phyloP scores from a whole-genome alignment of 2,113 vertebrate genomes.

The Pseudonaja textilis region DNA sequence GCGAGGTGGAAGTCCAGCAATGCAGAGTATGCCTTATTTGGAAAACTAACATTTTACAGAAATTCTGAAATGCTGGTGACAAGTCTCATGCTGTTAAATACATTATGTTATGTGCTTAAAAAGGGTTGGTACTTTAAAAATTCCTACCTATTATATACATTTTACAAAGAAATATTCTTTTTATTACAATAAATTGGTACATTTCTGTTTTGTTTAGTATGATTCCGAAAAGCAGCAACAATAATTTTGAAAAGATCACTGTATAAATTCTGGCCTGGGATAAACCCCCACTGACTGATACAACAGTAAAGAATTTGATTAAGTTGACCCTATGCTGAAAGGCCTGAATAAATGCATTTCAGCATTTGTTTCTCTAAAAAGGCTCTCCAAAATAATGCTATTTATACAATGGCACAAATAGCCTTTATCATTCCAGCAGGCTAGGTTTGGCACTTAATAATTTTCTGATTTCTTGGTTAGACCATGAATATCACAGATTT shows the following conservation, averaged over 20 bases:
- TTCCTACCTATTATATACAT: not conserved
- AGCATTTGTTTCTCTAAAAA: not conserved
- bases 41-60: slow-evolving; percentile 39
- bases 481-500: not conserved
- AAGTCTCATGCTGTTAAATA: not conserved
- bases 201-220: not conserved
- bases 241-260: not conserved
- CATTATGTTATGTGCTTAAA: not conserved
- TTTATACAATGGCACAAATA: not conserved
- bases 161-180: not conserved
- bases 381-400: not conserved
- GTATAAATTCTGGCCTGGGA: not conserved
- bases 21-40: slow-evolving; percentile 54
- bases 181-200: not conserved
- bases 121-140: not conserved
- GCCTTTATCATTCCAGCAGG: not conserved
- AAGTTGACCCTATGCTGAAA: not conserved
- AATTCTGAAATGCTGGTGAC: not conserved
- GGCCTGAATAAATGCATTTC: not conserved
- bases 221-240: not conserved
- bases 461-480: not conserved
- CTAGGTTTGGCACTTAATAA: not conserved
- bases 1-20: slow-evolving; percentile 21
- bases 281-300: not conserved
- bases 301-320: not conserved